Base-by-base conservation (phyloP, 2,888 invertebrate species). In the Epinotia brunnichana region DNA sequence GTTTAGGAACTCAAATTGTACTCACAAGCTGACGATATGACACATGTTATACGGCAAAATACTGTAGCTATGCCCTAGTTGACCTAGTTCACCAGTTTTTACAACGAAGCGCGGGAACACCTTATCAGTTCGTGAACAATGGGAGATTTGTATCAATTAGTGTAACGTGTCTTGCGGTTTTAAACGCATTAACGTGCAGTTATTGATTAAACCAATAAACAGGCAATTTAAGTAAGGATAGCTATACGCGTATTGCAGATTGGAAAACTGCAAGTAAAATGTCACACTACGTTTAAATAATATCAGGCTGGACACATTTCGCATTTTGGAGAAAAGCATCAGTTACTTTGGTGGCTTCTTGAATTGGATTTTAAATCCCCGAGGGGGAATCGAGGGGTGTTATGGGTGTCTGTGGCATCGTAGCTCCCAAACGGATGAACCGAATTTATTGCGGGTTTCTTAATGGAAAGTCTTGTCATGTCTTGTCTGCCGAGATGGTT, bases 101-200 rank as follows among this genome's bases (percentile, higher is more conserved):
- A 13, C 35, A 19, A 53, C 3, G 0, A 19, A 3, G 39, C 64
- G 64, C 35, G 64, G 54, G 64, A 64, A 54, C 19, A n/a, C 39
- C 19, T 54, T 64, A 64, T 64, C 64, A 54, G 54, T 39, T 64
- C 21, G 35, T 48, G 9, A 39, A 64, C 64, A 64, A 64, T 64
- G 11, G 64, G 21, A 39, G 39, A 54, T 64, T 54, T 64, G 64
- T 64, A 54, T 64, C 64, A 64, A 64, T 64, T 54, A 64, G 35
- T 39, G 13, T 35, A 21, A 54, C 9, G 64, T 21, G 64, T 39
- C 53, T 64, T 39, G 35, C 39, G 53, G 64, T 64, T 64, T 63
- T 64, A 53, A 53, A 41, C 39, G 57, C n/a, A 29, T 15, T 57
- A n/a, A 24, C 57, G 29, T 13, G 54, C 13, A 35, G 54, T 19